These are phyloP conservation scores for Callyntrura sp. DNA, from an alignment of 2,888 invertebrate species.

Conservation along the genomic window DNA sequence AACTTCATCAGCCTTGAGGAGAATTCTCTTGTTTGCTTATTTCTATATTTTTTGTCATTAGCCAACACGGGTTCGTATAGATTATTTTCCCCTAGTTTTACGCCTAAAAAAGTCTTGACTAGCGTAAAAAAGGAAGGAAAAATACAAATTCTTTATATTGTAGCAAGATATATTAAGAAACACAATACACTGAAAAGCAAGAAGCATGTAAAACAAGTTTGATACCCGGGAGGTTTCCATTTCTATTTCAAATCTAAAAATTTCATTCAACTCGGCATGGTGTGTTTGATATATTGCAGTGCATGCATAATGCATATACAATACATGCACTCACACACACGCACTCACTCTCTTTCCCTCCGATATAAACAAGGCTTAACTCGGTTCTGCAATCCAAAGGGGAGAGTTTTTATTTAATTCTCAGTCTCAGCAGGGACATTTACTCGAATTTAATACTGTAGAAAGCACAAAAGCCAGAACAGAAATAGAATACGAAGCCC, in stretches of 20 bases:
- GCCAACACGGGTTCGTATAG: not conserved
- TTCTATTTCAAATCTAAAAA: constrained; percentile 12
- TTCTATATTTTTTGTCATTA: not conserved
- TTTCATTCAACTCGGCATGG: constrained; percentile 32
- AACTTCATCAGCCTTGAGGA: not conserved
- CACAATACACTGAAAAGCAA: not conserved
- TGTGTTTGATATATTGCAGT: constrained; percentile 24
- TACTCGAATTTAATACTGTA: constrained; percentile 61
- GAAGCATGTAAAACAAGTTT: not conserved
- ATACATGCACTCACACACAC: no score
- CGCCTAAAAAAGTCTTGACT: no score
- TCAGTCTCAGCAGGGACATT: constrained; percentile 69
- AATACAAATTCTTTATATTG: not conserved
- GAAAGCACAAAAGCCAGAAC: constrained; percentile 63
- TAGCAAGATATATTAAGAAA: not conserved
- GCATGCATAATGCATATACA: no score
- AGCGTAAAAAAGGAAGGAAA: not conserved
- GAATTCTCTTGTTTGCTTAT: not conserved
- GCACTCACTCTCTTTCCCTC: constrained; percentile 1
- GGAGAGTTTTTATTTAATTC: constrained; percentile 55
- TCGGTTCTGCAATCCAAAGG: constrained; percentile 45
- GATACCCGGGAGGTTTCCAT: constrained; percentile 55
- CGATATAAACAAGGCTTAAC: constrained; percentile 34
- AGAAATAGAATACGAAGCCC: constrained; percentile 30
- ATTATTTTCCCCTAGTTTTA: no score